Conservation (phyloP, 2,113 vertebrate genomes). For the Bothrops jararaca region DNA sequence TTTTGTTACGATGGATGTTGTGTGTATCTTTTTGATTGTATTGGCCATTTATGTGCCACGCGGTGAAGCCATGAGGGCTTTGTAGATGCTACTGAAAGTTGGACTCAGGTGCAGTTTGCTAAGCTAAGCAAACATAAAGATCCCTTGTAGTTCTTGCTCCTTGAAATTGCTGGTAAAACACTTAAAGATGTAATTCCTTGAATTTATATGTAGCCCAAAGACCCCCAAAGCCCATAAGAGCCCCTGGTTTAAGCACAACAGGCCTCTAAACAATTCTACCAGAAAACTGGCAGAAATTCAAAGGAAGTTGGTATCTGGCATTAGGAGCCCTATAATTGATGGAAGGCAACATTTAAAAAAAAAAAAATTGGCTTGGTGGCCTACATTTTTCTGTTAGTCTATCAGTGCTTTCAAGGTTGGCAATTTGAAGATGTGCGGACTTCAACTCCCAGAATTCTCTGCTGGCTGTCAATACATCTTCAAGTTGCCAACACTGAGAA, state of each 20-base stretch:
- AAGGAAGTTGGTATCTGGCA: neutral
- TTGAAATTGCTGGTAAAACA: conserved; percentile 21
- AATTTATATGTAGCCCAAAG: neutral
- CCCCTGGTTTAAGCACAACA: neutral
- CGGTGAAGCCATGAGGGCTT: conserved; percentile 83
- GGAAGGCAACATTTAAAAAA: too few relatives aligned
- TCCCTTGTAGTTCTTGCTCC: conserved; percentile 30
- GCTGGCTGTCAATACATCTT: neutral
- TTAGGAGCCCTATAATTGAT: neutral
- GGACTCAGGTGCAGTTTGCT: conserved; percentile 78
- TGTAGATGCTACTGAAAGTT: conserved; percentile 74
- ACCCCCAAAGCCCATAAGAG: neutral
- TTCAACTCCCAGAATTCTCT: too few relatives aligned
- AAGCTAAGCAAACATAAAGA: conserved; percentile 61
- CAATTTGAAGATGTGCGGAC: neutral
- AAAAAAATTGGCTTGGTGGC: neutral
- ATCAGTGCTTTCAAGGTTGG: neutral
- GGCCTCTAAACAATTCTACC: neutral
- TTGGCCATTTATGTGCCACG: conserved; percentile 69
- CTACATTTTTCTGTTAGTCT: neutral
- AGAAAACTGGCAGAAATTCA: neutral
- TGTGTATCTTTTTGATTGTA: conserved; percentile 77
- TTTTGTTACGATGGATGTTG: conserved; percentile 75
- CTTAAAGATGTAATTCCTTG: conserved; percentile 12
- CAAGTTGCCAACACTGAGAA: neutral